Percentiles rank a stretch among this genome's conserved stretches.
Conservation (phyloP, 92 coral and sea anemone genomes). For the Plumapathes pennacea region DNA sequence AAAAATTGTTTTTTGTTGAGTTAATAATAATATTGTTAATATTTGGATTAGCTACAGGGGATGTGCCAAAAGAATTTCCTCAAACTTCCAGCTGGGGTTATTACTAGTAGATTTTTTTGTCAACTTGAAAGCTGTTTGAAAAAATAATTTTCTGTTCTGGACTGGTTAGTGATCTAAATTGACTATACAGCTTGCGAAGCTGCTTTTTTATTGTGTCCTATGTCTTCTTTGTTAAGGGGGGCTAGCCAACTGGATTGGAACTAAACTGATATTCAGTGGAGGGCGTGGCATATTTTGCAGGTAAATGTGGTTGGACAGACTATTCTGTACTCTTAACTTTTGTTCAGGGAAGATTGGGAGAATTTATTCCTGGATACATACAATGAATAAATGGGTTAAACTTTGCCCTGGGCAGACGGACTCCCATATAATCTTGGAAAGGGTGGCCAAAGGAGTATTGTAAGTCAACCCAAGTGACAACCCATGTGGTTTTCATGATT, state of each 20-base stretch:
- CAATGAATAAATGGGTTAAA: too few species aligned
- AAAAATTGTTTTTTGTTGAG: too few species aligned
- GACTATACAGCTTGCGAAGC: background rate
- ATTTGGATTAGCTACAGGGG: too few species aligned
- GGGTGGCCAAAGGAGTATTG: too few species aligned
- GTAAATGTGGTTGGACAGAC: constrained; percentile 11
- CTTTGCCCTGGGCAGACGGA: too few species aligned
- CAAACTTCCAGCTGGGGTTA: too few species aligned
- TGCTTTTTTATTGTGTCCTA: background rate
- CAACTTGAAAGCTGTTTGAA: background rate
- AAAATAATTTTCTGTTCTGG: background rate
- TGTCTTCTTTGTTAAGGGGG: constrained; percentile 46
- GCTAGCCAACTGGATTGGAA: constrained; percentile 69
- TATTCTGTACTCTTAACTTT: background rate
- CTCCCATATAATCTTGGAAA: too few species aligned
- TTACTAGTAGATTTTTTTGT: too few species aligned
- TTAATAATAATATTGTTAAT: too few species aligned
- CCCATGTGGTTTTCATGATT: too few species aligned
- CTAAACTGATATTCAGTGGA: constrained; percentile 62
- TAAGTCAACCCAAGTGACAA: too few species aligned
- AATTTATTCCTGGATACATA: background rate
- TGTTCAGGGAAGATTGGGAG: background rate
- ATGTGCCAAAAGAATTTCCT: too few species aligned
- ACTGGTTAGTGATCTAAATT: background rate
- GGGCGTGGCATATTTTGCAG: constrained; percentile 64